These are phyloP conservation scores for Tautogolabrus adspersus DNA, from an alignment of 2,113 vertebrate species.

Conservation along the genomic window DNA sequence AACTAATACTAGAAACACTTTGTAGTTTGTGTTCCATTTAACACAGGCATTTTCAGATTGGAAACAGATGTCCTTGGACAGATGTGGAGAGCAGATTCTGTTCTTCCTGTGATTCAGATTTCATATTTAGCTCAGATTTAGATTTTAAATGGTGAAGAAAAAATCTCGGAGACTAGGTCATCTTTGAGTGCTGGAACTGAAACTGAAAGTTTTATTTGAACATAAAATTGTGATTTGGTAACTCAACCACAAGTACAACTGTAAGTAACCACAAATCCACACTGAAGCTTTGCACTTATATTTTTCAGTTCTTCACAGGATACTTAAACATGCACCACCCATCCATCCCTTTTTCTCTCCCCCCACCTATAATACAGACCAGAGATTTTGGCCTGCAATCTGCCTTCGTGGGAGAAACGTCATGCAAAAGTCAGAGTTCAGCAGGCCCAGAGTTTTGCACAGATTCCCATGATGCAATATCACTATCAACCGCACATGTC, in stretches of 20 bases:
- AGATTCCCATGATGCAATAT: slow-evolving; percentile 41
- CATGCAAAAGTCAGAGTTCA: neutral
- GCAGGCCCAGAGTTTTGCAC: slow-evolving; percentile 5
- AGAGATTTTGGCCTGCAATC: slow-evolving; percentile 12
- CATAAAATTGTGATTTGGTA: no score
- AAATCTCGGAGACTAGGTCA: neutral
- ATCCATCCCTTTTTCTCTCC: neutral
- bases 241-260: neutral
- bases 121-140: neutral
- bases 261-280: neutral
- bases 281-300: neutral
- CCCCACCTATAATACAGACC: slow-evolving; percentile 3
- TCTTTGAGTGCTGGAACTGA: no score
- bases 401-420: slow-evolving; percentile 17
- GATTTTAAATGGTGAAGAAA: neutral
- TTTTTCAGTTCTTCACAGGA: neutral
- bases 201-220: no score
- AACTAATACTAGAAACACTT: no score
- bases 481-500: slow-evolving; percentile 33
- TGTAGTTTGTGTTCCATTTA: neutral
- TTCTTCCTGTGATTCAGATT: neutral
- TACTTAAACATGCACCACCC: slow-evolving; percentile 18
- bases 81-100: neutral
- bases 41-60: no score
- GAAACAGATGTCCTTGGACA: neutral